Evolutionary conservation across 2,797 vertebrate genomes (phyloP).

Genomic region (Neosilurus mollespiculum): DNA sequence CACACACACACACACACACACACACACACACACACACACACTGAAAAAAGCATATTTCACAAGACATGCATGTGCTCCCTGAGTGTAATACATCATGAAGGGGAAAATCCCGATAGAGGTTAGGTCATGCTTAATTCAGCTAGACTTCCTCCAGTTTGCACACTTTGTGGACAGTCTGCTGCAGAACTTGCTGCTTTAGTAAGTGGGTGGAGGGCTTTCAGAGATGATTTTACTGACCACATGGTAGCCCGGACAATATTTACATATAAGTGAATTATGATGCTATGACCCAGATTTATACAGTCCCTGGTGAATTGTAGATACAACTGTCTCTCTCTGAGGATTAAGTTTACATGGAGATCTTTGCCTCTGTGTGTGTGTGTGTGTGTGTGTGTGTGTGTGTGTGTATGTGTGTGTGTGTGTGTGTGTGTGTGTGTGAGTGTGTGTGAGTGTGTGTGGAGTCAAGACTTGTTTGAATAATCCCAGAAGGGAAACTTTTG

Average conservation of each 20-base stretch:
- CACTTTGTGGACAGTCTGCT: slow-evolving; percentile 26
- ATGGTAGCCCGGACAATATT: slow-evolving; percentile 47
- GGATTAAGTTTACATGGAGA: slow-evolving; percentile 21
- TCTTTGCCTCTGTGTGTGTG: no score
- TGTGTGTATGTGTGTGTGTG: no score
- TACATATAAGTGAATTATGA: slow-evolving; percentile 26
- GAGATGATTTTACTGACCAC: slow-evolving; percentile 50
- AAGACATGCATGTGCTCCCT: slow-evolving; percentile 15
- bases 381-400: no score
- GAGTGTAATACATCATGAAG: slow-evolving; percentile 41
- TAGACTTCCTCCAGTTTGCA: slow-evolving; percentile 14
- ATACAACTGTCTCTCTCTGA: slow-evolving; percentile 27
- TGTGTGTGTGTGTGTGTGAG: no score
- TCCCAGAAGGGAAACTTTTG: slow-evolving; percentile 54
- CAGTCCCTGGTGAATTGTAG: not conserved
- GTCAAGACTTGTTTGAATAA: slow-evolving; percentile 58
- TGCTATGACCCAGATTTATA: slow-evolving; percentile 13
- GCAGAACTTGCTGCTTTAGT: slow-evolving; percentile 39
- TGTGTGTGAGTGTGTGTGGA: slow-evolving; percentile 38
- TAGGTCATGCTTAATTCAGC: slow-evolving; percentile 36
- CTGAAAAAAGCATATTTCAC: slow-evolving; percentile 16
- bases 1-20: not conserved
- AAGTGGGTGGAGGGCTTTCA: slow-evolving; percentile 40
- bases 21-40: not conserved
- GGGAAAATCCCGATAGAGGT: slow-evolving; percentile 50